phyloP scores from a whole-genome alignment of 2,888 invertebrate genomes.

The Gastracanthus pulcherrimus region DNA sequence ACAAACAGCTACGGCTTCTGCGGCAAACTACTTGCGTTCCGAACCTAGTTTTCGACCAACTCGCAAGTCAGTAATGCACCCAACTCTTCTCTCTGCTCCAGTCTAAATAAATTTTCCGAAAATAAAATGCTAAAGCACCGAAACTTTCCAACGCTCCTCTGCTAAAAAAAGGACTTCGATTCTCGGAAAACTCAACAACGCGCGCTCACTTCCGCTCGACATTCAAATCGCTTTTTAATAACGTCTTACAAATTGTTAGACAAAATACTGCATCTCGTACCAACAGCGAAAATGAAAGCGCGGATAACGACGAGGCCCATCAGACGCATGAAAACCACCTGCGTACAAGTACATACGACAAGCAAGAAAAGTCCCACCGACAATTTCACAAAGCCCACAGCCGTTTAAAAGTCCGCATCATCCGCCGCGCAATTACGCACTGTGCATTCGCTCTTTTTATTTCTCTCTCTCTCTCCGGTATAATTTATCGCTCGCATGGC shows the following conservation, averaged over 20 bases:
- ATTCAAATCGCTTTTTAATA: constrained; percentile 10
- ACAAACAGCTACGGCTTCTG: no score
- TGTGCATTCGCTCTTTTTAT: neutral
- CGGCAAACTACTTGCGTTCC: neutral
- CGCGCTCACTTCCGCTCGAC: neutral
- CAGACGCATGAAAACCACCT: constrained; percentile 62
- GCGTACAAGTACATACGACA: no score
- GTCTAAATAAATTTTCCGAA: neutral
- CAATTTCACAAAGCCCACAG: no score
- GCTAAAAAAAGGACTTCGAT: neutral
- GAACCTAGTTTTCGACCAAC: no score
- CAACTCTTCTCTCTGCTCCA: neutral
- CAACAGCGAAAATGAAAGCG: neutral
- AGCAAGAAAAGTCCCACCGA: no score
- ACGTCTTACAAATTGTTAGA: neutral
- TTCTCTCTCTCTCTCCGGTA: neutral
- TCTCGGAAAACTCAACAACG: neutral
- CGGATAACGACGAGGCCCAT: constrained; percentile 64
- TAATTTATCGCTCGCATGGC: neutral
- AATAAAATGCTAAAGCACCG: neutral
- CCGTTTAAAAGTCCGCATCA: no score
- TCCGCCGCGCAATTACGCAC: neutral
- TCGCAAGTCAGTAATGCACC: neutral
- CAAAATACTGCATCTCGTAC: neutral
- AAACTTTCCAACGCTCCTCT: neutral